phyloP scores from a whole-genome alignment of 2,888 invertebrate genomes.

The Thereva unica region DNA sequence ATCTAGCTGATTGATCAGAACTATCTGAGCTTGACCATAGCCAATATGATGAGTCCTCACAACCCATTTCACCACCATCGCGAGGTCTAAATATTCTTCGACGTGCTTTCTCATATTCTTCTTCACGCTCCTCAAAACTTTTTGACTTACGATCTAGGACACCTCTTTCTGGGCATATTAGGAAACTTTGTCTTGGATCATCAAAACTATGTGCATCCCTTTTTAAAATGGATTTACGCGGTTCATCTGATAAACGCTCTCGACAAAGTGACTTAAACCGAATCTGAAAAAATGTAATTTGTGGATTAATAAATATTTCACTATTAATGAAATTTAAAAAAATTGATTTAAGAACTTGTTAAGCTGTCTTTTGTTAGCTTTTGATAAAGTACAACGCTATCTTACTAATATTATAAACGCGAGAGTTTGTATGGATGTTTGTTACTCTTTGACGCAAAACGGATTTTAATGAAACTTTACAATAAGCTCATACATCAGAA shows the following conservation, averaged over 20 bases:
- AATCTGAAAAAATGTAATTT: conserved; percentile 56
- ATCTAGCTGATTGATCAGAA: conserved; percentile 47
- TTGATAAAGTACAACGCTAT: too few relatives aligned
- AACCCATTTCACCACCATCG: conserved; percentile 46
- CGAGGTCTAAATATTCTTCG: conserved; percentile 75
- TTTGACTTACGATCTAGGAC: conserved; percentile 73
- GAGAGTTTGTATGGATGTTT: too few relatives aligned
- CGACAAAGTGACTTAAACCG: conserved; percentile 73
- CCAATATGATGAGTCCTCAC: conserved; percentile 39
- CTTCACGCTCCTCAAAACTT: conserved; percentile 90
- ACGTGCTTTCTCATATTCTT: conserved; percentile 83
- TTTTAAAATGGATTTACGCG: conserved; percentile 79
- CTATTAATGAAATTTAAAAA: neutral
- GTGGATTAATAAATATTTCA: neutral
- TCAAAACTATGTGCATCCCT: conserved; percentile 81
- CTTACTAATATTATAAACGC: too few relatives aligned
- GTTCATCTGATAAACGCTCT: conserved; percentile 69
- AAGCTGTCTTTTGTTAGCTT: too few relatives aligned
- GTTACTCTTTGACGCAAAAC: too few relatives aligned
- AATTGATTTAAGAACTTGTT: neutral
- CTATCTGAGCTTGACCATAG: conserved; percentile 65
- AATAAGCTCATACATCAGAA: too few relatives aligned
- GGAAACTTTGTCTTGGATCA: conserved; percentile 63
- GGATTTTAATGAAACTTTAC: too few relatives aligned
- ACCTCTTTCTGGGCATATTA: conserved; percentile 66